These are phyloP conservation scores for Galago senegalensis DNA, from an alignment of 2,797 vertebrate genomes.

Conservation along the genomic window DNA sequence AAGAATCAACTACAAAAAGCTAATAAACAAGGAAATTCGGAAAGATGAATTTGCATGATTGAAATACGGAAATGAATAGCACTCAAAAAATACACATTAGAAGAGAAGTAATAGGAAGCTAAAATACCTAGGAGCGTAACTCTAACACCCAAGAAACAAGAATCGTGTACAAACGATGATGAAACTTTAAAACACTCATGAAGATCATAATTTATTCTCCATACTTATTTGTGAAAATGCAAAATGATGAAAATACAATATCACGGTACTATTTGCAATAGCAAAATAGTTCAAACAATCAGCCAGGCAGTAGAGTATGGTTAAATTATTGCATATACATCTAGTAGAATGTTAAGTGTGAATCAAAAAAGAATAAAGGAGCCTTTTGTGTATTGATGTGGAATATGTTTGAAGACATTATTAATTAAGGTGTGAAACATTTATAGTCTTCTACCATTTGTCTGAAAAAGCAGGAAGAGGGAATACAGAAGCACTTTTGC, in stretches of 20 bases:
- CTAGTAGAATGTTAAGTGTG: neutral
- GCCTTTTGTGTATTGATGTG: neutral
- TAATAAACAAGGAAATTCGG: neutral
- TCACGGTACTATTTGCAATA: neutral
- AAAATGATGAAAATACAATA: slow-evolving; percentile 37
- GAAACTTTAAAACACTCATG: neutral
- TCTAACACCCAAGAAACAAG: neutral
- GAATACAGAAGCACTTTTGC: neutral
- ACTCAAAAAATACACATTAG: neutral
- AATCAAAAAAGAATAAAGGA: neutral
- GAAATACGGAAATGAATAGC: neutral
- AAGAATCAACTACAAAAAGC: slow-evolving; percentile 4
- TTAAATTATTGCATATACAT: neutral
- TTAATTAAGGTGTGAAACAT: neutral
- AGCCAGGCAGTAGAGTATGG: neutral
- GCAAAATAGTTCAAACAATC: neutral
- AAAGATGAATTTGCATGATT: neutral
- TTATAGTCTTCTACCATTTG: neutral
- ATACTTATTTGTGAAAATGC: neutral
- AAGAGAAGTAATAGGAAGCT: neutral
- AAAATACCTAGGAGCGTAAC: neutral
- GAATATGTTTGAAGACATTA: neutral
- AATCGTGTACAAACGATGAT: neutral
- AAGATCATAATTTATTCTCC: neutral
- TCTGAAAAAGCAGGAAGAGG: slow-evolving; percentile 8